Evolutionary conservation across 2,888 invertebrate species (phyloP), one percentile per base, ranked within the genome.

Genomic region (Melangyna quadrimaculata): DNA sequence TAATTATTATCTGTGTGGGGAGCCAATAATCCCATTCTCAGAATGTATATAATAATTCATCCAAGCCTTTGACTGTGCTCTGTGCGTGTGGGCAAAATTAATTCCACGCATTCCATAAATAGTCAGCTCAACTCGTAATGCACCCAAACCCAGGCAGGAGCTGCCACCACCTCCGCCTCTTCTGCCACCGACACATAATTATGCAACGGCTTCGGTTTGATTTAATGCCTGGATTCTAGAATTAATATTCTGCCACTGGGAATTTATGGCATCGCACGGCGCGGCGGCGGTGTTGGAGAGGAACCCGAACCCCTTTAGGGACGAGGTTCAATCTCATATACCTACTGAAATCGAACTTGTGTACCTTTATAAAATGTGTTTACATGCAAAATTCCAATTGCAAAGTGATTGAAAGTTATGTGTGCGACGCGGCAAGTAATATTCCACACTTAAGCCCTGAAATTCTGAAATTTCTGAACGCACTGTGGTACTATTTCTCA

Each of bases 171-270:
- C 55, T 19, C 12, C 17, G 7, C 14, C 37, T 4, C 27, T 12
- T 22, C 40, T 24, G 10, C 57, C 19, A 6, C 35, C 65, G 77
- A 8, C 9, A 86, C 77, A 86, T 86, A 86, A 86, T 86, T 86
- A 86, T 86, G 86, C 86, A 86, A 81, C 81, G 86, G 86, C 86
- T 86, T 86, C 55, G 86, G 86, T 86, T 86, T 86, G 86, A 86
- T 86, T 86, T 86, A 86, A 86, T 81, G 86, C 70, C 57, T 63
- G 70, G 72, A 81, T 86, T 86, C 86, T 81, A 73, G 86, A 86
- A 86, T 86, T 86, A 86, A 86, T 86, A 86, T 86, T 86, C 81
- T 77, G 81, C 86, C 69, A 86, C 70, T 70, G 86, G 86, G 86
- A 86, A 86, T 86, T 86, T 86, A 86, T 86, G 45, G 70, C 69